Percentiles rank a stretch among this genome's conserved stretches.
These are phyloP conservation scores for Trinorchestia longiramus DNA, from an alignment of 1,140 invertebrate genomes.

Conservation along the genomic window DNA sequence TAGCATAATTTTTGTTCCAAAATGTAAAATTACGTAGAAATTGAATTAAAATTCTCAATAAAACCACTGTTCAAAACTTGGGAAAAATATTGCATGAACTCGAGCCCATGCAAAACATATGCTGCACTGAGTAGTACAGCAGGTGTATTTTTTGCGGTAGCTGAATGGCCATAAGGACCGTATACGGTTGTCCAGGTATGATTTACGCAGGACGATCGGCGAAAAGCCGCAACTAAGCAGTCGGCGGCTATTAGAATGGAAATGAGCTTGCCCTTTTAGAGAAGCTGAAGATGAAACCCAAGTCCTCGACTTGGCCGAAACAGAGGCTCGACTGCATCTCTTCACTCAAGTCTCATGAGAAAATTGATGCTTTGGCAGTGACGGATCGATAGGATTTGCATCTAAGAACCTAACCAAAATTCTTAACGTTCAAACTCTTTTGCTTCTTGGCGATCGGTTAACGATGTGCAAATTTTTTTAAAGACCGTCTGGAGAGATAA, in stretches of 20 bases:
- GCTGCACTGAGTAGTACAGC: neutral
- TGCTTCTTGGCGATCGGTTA: slow-evolving; percentile 28
- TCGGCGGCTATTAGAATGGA: slow-evolving; percentile 45
- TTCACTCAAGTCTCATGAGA: slow-evolving; percentile 42
- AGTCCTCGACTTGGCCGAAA: neutral
- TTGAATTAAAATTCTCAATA: neutral
- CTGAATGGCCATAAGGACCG: slow-evolving; percentile 8
- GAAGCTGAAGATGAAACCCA: neutral
- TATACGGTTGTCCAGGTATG: slow-evolving; percentile 22
- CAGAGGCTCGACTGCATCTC: slow-evolving; percentile 23
- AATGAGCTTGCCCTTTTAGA: slow-evolving; percentile 50
- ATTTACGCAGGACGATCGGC: slow-evolving; percentile 44
- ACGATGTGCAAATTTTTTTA: slow-evolving; percentile 39
- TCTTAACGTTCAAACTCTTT: slow-evolving; percentile 32
- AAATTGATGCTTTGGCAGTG: slow-evolving; percentile 44
- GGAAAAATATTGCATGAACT: neutral
- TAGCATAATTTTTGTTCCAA: neutral
- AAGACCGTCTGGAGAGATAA: slow-evolving; percentile 11
- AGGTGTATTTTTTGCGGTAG: slow-evolving; percentile 1
- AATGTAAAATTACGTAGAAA: neutral
- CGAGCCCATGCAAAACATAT: neutral
- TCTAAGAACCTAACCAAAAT: slow-evolving; percentile 49
- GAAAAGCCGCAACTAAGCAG: slow-evolving; percentile 51
- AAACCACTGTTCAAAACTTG: neutral
- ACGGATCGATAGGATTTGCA: slow-evolving; percentile 52